Base-by-base conservation (phyloP, 2,888 invertebrate genomes). In the Cremastinae sp. region DNA sequence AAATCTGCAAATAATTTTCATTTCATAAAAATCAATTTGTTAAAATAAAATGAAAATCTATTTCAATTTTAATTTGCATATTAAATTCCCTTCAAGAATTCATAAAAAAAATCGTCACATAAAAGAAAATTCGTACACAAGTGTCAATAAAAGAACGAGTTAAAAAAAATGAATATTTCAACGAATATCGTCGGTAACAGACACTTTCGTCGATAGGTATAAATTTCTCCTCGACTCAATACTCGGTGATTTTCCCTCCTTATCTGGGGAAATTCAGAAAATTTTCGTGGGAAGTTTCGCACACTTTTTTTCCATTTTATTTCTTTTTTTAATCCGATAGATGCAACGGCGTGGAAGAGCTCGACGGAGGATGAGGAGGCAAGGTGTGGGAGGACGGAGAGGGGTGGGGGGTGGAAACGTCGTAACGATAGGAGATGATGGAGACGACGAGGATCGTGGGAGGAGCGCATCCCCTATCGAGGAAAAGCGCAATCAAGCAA, bases 401-500 rank as follows among this genome's bases (percentile, higher is more conserved):
- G 12, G 12, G 12, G 12, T 12, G 22, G 0, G 5, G 0, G n/a
- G 14, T 55, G 66, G 47, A 66, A 56, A 53, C 28, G 61, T 49
- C 47, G 66, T 45, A 71, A 58, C 69, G 64, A 59, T 47, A 65
- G 51, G 74, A 55, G 69, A 69, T 59, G 76, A 61, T 69, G 69
- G 73, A 73, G 65, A 55, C 69, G 76, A 65, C 72, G 72, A 71
- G 59, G 70, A 55, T 16, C 47, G 71, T 39, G 45, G 47, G 49
- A 59, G 53, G 59, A 62, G 53, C 41, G 37, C 39, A 28, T 55
- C 45, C 56, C 53, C 79, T 79, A 83, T 85, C 78, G 82, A 85
- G 85, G 84, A 85, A 84, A 82, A 81, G 83, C 83, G 83, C 84
- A 85, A 85, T 85, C 84, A 83, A 79, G 83, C 79, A 83, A 80